Conservation (phyloP, 2,113 vertebrate genomes). For the Ceratotherium simum region DNA sequence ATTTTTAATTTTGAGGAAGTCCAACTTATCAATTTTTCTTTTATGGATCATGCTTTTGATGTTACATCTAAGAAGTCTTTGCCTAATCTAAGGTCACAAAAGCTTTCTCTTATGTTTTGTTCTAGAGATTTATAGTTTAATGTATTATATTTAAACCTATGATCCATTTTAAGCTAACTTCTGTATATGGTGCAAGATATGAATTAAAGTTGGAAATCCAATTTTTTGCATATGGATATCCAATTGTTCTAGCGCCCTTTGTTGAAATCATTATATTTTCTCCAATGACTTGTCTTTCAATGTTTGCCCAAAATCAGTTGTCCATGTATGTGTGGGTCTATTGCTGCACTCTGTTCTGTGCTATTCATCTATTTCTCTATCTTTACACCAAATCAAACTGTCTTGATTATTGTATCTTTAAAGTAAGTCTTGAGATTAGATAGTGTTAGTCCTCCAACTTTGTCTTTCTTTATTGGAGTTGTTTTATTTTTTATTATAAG, state of each 20-base stretch:
- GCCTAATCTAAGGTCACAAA: neutral
- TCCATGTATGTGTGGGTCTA: neutral
- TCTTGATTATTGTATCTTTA: neutral
- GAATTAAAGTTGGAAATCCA: neutral
- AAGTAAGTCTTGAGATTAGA: neutral
- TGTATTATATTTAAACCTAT: neutral
- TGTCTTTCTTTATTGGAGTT: neutral
- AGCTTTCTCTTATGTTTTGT: neutral
- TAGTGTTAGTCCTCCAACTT: neutral
- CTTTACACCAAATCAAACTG: neutral
- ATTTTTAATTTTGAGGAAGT: neutral
- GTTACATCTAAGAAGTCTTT: neutral
- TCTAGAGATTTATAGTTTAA: conserved; percentile 15
- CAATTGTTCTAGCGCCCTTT: neutral
- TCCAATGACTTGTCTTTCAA: neutral
- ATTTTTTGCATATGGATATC: neutral
- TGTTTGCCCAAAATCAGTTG: neutral
- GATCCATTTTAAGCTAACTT: neutral
- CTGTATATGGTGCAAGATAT: neutral
- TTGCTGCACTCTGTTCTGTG: neutral
- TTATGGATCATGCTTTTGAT: neutral
- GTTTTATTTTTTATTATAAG: neutral
- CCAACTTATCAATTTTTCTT: neutral
- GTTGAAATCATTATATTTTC: neutral
- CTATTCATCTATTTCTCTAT: neutral